A percentile compares a stretch with the other conserved stretches of the same genome.
phyloP scores from a whole-genome alignment of 2,797 vertebrate genomes.

The Cynopterus sphinx region DNA sequence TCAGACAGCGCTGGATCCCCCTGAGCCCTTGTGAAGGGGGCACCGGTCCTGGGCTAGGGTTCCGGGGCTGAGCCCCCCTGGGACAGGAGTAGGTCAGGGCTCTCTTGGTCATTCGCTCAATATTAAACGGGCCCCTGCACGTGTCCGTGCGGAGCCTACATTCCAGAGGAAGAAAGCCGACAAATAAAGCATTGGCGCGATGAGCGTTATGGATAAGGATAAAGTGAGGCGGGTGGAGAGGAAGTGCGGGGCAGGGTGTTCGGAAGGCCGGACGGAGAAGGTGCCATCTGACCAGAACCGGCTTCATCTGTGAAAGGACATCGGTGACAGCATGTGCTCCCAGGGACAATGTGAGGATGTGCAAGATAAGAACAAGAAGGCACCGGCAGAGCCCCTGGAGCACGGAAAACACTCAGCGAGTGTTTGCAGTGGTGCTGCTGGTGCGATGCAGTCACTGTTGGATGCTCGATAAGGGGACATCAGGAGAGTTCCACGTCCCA shows the following conservation, averaged over 20 bases:
- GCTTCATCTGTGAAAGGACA: rapidly evolving
- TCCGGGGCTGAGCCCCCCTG: not conserved
- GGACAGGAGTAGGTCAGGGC: not conserved
- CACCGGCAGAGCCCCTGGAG: rapidly evolving
- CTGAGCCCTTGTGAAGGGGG: not conserved
- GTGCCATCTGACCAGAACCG: not conserved
- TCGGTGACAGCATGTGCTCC: rapidly evolving
- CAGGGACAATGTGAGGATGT: rapidly evolving
- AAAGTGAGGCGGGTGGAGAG: rapidly evolving
- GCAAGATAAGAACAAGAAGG: not conserved
- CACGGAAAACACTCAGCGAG: rapidly evolving
- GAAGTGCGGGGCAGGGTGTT: rapidly evolving
- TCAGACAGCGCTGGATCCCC: rapidly evolving
- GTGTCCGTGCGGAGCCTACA: rapidly evolving
- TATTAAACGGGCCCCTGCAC: rapidly evolving
- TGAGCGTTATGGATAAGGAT: rapidly evolving
- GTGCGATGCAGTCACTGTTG: rapidly evolving
- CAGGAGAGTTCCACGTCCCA: rapidly evolving
- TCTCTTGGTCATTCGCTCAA: not conserved
- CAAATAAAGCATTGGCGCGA: rapidly evolving
- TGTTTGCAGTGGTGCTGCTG: rapidly evolving
- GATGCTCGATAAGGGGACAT: not conserved
- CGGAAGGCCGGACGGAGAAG: not conserved
- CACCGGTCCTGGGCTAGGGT: not conserved
- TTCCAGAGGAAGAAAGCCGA: not conserved